Percentiles rank a stretch among this genome's conserved stretches.
Conservation (phyloP, 2,113 vertebrate genomes). For the Atherinomorus stipes region DNA sequence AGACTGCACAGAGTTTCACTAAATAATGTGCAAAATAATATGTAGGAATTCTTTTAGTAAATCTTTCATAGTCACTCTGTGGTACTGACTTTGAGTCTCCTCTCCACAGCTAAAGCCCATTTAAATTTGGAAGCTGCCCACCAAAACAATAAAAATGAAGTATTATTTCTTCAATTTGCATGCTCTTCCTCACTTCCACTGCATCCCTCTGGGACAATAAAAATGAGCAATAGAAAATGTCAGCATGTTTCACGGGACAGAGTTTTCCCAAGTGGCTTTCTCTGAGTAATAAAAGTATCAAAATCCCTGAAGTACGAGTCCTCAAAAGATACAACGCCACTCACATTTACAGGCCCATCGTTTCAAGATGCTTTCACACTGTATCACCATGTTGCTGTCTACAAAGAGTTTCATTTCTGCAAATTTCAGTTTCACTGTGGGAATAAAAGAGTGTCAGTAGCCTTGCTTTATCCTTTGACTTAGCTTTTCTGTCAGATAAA, state of each 20-base stretch:
- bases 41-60: background rate
- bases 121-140: conserved; percentile 39
- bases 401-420: conserved; percentile 22
- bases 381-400: background rate
- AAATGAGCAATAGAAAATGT: conserved; percentile 53
- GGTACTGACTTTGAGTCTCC: conserved; percentile 21
- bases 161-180: conserved; percentile 35
- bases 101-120: conserved; percentile 38
- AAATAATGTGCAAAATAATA: background rate
- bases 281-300: conserved; percentile 26
- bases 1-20: background rate
- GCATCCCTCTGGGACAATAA: conserved; percentile 48
- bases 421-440: conserved; percentile 11
- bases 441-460: conserved; percentile 22
- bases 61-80: conserved; percentile 23
- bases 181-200: conserved; percentile 36
- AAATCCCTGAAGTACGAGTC: conserved; percentile 11
- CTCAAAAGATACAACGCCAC: conserved; percentile 1
- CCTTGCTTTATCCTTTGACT: conserved; percentile 11
- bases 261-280: conserved; percentile 48
- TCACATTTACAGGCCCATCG: conserved; percentile 8
- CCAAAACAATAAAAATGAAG: conserved; percentile 61
- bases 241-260: conserved; percentile 58
- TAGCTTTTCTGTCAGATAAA: background rate
- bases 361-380: conserved; percentile 8